Conservation (phyloP, 2,797 vertebrate species). For the Miichthys miiuy region DNA sequence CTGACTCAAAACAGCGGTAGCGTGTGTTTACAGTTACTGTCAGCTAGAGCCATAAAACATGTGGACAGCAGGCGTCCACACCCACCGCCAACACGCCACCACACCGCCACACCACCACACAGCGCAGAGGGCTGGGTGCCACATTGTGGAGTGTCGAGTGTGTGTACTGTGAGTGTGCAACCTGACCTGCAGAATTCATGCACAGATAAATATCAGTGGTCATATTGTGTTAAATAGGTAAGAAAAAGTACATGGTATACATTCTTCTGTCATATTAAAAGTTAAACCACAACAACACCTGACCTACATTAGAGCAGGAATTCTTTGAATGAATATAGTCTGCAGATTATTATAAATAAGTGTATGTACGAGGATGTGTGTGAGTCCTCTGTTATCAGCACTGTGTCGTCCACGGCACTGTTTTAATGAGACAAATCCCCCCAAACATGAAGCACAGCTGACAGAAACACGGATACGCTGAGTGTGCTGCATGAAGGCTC, state of each 20-base stretch:
- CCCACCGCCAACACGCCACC: neutral
- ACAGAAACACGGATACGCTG: conserved; percentile 30
- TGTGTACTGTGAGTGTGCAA: neutral
- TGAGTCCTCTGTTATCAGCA: conserved; percentile 11
- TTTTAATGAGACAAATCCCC: conserved; percentile 48
- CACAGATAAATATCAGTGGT: neutral
- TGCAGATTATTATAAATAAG: conserved; percentile 6
- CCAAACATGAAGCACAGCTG: conserved; percentile 15
- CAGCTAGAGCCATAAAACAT: conserved; percentile 60
- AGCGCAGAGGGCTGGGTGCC: conserved; percentile 14
- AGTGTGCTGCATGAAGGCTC: conserved; percentile 26
- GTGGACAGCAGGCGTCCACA: conserved; percentile 50
- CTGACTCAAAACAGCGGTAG: conserved; percentile 20
- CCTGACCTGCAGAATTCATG: neutral
- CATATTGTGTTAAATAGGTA: neutral
- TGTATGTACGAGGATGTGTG: neutral
- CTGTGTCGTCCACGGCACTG: neutral
- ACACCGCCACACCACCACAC: conserved; percentile 31
- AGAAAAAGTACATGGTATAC: too few species aligned
- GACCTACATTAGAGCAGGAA: neutral
- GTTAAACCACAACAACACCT: neutral
- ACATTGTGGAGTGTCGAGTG: conserved; percentile 4
- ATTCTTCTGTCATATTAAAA: neutral
- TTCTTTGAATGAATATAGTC: neutral
- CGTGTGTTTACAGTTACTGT: conserved; percentile 44